phyloP scores from a whole-genome alignment of 2,888 invertebrate species.

The Drosophila longiperda region DNA sequence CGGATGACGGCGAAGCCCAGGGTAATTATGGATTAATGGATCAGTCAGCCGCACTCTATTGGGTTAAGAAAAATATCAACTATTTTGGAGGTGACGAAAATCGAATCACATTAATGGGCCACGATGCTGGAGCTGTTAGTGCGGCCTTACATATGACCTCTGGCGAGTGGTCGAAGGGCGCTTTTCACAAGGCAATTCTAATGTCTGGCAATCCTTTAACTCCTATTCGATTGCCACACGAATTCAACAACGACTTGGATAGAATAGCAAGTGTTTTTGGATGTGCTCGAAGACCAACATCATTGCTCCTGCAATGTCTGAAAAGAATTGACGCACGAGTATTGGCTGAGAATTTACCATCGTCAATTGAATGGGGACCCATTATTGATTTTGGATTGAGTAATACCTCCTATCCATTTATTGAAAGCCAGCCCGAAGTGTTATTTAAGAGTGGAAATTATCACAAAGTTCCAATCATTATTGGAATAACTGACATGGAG shows the following conservation, averaged over 20 bases:
- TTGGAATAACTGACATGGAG: slow-evolving; percentile 94
- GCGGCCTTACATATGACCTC: slow-evolving; percentile 91
- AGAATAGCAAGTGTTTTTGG: slow-evolving; percentile 88
- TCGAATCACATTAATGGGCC: slow-evolving; percentile 92
- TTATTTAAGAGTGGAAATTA: slow-evolving; percentile 88
- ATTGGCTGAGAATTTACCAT: slow-evolving; percentile 88
- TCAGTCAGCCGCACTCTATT: slow-evolving; percentile 91
- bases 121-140: slow-evolving; percentile 92
- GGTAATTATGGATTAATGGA: slow-evolving; percentile 93
- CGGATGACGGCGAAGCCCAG: slow-evolving; percentile 90
- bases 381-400: slow-evolving; percentile 90
- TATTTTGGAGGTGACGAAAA: slow-evolving; percentile 91
- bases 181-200: slow-evolving; percentile 90
- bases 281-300: slow-evolving; percentile 89
- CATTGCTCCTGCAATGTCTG: slow-evolving; percentile 89
- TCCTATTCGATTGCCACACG: slow-evolving; percentile 88
- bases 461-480: slow-evolving; percentile 89
- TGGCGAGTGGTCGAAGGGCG: slow-evolving; percentile 87
- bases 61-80: slow-evolving; percentile 91
- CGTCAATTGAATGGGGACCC: slow-evolving; percentile 90
- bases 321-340: slow-evolving; percentile 87
- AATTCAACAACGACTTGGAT: slow-evolving; percentile 88
- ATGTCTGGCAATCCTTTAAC: slow-evolving; percentile 92
- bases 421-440: slow-evolving; percentile 88
- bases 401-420: slow-evolving; percentile 88